Conservation (phyloP, 1,140 invertebrate species). For the Orchesella cincta region DNA sequence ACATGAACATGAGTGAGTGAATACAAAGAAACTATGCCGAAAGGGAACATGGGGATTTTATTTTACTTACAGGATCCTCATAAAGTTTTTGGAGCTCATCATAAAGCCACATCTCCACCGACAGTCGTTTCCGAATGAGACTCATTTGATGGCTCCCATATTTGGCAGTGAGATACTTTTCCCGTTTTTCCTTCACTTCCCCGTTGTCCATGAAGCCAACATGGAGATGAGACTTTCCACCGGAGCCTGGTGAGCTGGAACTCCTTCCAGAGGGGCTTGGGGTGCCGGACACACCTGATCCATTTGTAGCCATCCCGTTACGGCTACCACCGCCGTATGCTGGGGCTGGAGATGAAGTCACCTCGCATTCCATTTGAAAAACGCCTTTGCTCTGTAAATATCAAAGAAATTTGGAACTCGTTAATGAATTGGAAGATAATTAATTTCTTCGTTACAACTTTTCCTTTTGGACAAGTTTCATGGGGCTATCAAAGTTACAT, state of each 20-base stretch:
- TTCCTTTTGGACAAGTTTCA: too few relatives aligned
- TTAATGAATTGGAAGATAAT: not conserved
- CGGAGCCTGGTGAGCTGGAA: not conserved
- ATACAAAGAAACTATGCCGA: too few relatives aligned
- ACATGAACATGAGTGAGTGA: too few relatives aligned
- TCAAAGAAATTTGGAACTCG: not conserved
- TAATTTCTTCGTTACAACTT: not conserved
- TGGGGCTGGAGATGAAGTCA: conserved; percentile 41
- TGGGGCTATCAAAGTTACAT: too few relatives aligned
- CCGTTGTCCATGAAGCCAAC: conserved; percentile 86
- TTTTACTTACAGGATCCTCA: conserved; percentile 70
- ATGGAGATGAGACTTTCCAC: conserved; percentile 61
- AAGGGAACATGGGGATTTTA: too few relatives aligned
- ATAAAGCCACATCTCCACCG: conserved; percentile 96
- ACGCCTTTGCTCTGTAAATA: conserved; percentile 37
- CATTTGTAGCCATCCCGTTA: conserved; percentile 29
- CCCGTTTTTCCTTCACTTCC: conserved; percentile 79
- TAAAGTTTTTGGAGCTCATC: conserved; percentile 90
- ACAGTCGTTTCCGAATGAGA: conserved; percentile 87
- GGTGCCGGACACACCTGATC: not conserved
- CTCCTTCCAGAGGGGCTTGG: not conserved
- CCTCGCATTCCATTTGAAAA: conserved; percentile 50
- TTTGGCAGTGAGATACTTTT: conserved; percentile 94
- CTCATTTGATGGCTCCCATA: conserved; percentile 97
- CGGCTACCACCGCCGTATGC: conserved; percentile 40